Conservation (phyloP, 2,888 invertebrate species). For the Apodemia zela region DNA sequence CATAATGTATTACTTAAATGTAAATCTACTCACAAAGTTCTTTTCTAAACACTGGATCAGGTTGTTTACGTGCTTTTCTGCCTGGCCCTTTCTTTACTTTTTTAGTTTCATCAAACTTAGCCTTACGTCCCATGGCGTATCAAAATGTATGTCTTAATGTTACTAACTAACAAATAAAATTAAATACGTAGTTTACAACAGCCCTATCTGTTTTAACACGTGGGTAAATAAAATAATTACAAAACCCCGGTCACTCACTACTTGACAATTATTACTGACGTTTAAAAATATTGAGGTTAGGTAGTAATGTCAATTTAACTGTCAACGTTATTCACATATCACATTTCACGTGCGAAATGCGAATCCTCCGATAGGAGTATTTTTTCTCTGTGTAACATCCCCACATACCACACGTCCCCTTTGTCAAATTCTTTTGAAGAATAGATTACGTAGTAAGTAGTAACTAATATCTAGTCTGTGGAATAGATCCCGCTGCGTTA, state of each 20-base stretch:
- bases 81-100: constrained; percentile 91
- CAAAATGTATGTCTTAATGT: neutral
- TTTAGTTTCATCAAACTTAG: constrained; percentile 85
- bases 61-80: constrained; percentile 92
- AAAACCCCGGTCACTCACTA: neutral
- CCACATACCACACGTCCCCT: too few relatives aligned
- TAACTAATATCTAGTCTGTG: too few relatives aligned
- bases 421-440: too few relatives aligned
- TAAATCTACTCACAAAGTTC: constrained; percentile 60
- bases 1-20: neutral
- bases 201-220: neutral
- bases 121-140: constrained; percentile 90
- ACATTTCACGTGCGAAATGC: too few relatives aligned
- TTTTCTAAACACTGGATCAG: constrained; percentile 86
- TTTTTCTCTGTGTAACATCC: too few relatives aligned
- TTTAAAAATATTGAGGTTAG: neutral
- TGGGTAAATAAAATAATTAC: constrained; percentile 5
- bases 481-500: too few relatives aligned
- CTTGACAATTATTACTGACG: neutral
- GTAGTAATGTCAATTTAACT: neutral
- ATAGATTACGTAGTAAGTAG: too few relatives aligned
- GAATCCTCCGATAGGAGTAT: too few relatives aligned
- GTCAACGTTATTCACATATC: too few relatives aligned
- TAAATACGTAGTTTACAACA: neutral
- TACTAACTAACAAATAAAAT: neutral